These are phyloP conservation scores for Eilema depressum DNA, from an alignment of 2,888 invertebrate genomes.

Conservation along the genomic window DNA sequence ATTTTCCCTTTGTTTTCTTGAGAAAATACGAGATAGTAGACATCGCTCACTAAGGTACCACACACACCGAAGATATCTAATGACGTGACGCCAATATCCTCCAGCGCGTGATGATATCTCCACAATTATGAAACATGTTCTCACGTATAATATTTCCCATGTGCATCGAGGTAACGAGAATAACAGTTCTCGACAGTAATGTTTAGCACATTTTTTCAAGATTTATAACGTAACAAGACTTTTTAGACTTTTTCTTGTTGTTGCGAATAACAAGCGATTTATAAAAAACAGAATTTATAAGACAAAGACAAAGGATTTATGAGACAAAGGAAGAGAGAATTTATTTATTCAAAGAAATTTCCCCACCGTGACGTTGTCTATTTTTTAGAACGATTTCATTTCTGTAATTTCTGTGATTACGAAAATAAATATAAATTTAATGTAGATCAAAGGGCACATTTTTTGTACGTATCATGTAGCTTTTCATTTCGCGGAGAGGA, in stretches of 20 bases:
- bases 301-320: slow-evolving; percentile 53
- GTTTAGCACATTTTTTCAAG: slow-evolving; percentile 33
- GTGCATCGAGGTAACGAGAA: slow-evolving; percentile 61
- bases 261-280: slow-evolving; percentile 56
- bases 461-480: slow-evolving; percentile 36
- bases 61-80: slow-evolving; percentile 40
- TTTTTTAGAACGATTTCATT: slow-evolving; percentile 41
- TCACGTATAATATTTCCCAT: slow-evolving; percentile 69
- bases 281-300: slow-evolving; percentile 52
- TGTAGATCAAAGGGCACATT: slow-evolving; percentile 39
- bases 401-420: slow-evolving; percentile 48
- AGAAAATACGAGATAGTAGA: slow-evolving; percentile 58
- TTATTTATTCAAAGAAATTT: slow-evolving; percentile 50
- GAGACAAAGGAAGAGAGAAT: slow-evolving; percentile 54
- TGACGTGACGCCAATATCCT: slow-evolving; percentile 52
- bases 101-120: slow-evolving; percentile 60
- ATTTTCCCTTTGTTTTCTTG: slow-evolving; percentile 69
- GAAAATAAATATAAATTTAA: slow-evolving; percentile 43
- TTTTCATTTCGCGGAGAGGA: slow-evolving; percentile 41
- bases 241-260: slow-evolving; percentile 49
- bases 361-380: slow-evolving; percentile 34
- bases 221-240: slow-evolving; percentile 38
- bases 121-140: slow-evolving; percentile 67
- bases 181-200: slow-evolving; percentile 55
- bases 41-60: slow-evolving; percentile 33